phyloP scores from a whole-genome alignment of 2,888 invertebrate genomes.

The Cryptus viduatorius region DNA sequence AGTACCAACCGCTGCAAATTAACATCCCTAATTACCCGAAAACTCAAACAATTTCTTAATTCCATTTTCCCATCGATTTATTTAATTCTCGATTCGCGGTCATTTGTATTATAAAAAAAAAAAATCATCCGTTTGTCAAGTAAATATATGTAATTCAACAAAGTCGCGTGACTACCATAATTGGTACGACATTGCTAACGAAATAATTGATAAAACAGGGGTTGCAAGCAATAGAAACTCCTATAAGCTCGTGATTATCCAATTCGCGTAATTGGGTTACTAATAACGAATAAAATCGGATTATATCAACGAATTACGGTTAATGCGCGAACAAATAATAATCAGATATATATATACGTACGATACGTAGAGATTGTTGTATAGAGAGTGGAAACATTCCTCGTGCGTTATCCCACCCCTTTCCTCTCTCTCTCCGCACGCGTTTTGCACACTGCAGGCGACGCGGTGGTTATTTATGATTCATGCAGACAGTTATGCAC shows the following conservation, averaged over 20 bases:
- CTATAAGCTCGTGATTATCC: too few species aligned
- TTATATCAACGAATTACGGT: conserved; percentile 12
- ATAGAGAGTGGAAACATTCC: conserved; percentile 13
- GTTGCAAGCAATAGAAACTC: background rate
- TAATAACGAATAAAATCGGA: conserved; percentile 6
- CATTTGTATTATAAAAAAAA: too few species aligned
- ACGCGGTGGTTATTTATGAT: conserved; percentile 44
- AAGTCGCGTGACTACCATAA: background rate
- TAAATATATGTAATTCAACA: too few species aligned
- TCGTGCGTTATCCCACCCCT: background rate
- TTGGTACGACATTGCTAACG: background rate
- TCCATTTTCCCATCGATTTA: too few species aligned
- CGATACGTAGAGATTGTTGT: background rate
- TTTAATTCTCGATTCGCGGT: too few species aligned
- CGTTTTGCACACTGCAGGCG: conserved; percentile 10
- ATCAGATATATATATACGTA: background rate
- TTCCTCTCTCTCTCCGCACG: background rate
- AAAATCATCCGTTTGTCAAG: too few species aligned
- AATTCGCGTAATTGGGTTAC: background rate
- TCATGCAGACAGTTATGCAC: conserved; percentile 35
- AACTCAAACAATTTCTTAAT: too few species aligned
- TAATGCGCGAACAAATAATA: conserved; percentile 34
- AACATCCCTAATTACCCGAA: too few species aligned
- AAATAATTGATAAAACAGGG: conserved; percentile 18
- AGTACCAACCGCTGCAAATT: too few species aligned